phyloP scores from a whole-genome alignment of 2,888 invertebrate genomes.

The Tribolium freemani region DNA sequence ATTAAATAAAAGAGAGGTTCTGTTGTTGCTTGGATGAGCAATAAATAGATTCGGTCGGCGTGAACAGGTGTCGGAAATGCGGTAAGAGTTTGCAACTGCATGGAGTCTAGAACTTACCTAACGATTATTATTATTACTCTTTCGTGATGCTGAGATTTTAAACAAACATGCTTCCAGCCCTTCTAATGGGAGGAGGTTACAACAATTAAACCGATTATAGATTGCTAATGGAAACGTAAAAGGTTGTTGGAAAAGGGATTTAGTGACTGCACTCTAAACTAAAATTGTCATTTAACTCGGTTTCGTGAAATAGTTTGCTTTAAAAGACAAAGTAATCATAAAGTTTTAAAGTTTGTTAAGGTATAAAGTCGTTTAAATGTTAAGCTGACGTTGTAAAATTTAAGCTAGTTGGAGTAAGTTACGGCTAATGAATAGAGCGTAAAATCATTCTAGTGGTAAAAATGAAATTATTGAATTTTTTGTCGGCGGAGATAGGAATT shows the following conservation, averaged over 20 bases:
- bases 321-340: constrained; percentile 11
- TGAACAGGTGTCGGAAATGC: constrained; percentile 43
- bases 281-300: neutral
- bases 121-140: constrained; percentile 46
- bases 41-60: constrained; percentile 39
- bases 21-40: constrained; percentile 37
- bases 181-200: constrained; percentile 10
- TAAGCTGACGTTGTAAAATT: constrained; percentile 8
- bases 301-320: neutral
- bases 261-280: neutral
- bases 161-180: constrained; percentile 33
- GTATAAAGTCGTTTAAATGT: constrained; percentile 15
- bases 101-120: constrained; percentile 36
- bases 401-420: neutral
- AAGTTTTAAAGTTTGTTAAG: constrained; percentile 17
- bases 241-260: neutral
- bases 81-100: constrained; percentile 42
- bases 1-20: constrained; percentile 34
- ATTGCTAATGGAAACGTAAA: constrained; percentile 25
- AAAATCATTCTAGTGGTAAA: neutral
- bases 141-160: constrained; percentile 39
- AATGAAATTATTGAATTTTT: constrained; percentile 30
- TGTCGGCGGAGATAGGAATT: constrained; percentile 10
- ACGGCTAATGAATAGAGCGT: constrained; percentile 4
- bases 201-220: constrained; percentile 30